Evolutionary conservation across 2,113 vertebrate species (phyloP), one percentile per base, ranked within the genome.

Genomic region (Hiodon tergisus): DNA sequence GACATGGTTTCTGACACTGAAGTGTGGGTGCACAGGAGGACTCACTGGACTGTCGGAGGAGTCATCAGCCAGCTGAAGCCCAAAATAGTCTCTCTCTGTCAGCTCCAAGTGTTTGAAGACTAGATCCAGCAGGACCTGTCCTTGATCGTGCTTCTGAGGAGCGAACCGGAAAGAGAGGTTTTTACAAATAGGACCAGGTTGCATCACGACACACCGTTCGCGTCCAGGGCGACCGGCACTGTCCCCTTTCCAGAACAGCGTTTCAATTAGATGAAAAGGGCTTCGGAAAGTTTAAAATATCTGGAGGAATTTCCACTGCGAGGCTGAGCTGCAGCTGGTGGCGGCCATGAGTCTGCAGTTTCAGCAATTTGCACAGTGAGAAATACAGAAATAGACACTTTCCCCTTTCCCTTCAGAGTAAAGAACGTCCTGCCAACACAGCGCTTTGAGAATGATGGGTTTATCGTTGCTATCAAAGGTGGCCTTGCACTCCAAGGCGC

Each of bases 21-120:
- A 67, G 65, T 6, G 7, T 9, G 5, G 7, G 3, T 67, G 65
- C 7, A 11, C 6, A 63, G 31, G 2, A 60, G 46, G 47, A 93
- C 95, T 94, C 86, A 98, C 97, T 80, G 94, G 95, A 74, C 93
- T 93, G 81, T 98, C 97, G 79, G 94, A 91, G 80, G 93, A 91
- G 87, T 98, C 96, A 76, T 99, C 95, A 77, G 93, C 88, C 90
- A 98, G 88, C 87, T 96, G 95, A 85, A 99, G 93, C 87, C 97
- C 96, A 86, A 99, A 98, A 88, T 98, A 99, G 89, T 99, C 97
- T 84, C 92, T 93, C 86, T 99, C 97, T 2, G 96, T 98, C 92
- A 99, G 91, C 91, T 98, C 96, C 73, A 99, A 94, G 89, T 98
- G 95, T 81, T 91, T 97, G 88, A 98, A 98, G 83, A 98, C 96